These are phyloP conservation scores for Thaumatotibia leucotreta DNA, from an alignment of 1,140 invertebrate species.

Conservation along the genomic window DNA sequence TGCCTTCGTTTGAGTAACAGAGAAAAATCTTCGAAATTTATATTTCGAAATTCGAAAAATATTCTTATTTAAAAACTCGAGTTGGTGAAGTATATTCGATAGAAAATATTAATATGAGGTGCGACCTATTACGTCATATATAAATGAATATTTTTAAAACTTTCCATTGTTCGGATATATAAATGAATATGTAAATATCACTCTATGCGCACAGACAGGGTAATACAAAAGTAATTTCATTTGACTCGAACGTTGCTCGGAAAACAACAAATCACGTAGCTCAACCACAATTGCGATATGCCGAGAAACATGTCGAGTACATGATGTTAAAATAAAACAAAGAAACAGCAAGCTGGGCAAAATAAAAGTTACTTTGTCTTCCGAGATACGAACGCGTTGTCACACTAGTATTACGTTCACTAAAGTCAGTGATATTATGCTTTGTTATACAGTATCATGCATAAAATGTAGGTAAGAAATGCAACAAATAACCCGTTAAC, in stretches of 20 bases:
- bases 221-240: background rate
- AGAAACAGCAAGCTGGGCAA: background rate
- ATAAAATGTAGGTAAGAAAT: background rate
- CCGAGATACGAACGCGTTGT: background rate
- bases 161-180: too few relatives aligned
- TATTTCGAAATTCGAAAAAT: too few relatives aligned
- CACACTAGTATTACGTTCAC: background rate
- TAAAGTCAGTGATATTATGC: background rate
- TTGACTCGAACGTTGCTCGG: background rate
- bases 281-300: background rate
- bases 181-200: background rate
- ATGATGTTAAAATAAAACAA: constrained; percentile 1
- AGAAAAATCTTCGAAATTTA: too few relatives aligned
- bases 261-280: background rate
- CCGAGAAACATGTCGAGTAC: background rate
- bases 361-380: background rate
- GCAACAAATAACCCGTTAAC: too few relatives aligned
- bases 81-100: too few relatives aligned
- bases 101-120: too few relatives aligned
- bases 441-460: background rate
- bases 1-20: too few relatives aligned
- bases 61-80: too few relatives aligned
- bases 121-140: too few relatives aligned
- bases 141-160: too few relatives aligned
- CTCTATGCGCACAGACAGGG: background rate